Conservation (phyloP, 1,140 invertebrate genomes). For the Liolophura sinensis region DNA sequence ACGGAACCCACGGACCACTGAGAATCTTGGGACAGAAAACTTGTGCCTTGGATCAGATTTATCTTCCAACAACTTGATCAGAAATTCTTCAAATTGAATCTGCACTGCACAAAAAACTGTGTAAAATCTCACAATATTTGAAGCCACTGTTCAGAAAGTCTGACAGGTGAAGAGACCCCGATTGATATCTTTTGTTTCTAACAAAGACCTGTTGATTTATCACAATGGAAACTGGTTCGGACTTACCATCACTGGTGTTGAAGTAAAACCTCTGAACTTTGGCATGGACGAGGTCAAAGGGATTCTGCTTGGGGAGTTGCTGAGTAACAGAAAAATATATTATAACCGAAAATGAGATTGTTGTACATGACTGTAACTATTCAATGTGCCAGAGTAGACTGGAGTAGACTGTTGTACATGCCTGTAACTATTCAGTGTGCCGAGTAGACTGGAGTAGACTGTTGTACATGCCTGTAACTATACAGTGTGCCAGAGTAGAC, state of each 20-base stretch:
- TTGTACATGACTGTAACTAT: not conserved
- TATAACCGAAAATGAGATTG: not conserved
- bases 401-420: too few relatives aligned
- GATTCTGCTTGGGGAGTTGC: constrained; percentile 57
- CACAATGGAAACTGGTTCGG: too few relatives aligned
- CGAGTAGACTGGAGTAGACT: too few relatives aligned
- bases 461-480: too few relatives aligned
- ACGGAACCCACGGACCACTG: too few relatives aligned
- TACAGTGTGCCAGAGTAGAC: too few relatives aligned
- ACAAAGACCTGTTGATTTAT: not conserved
- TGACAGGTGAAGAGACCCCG: not conserved
- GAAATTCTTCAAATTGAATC: too few relatives aligned
- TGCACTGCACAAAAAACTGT: too few relatives aligned
- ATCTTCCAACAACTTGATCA: too few relatives aligned
- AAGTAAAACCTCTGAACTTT: constrained; percentile 57
- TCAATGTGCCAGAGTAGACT: not conserved
- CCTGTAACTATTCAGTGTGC: too few relatives aligned
- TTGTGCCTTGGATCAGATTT: too few relatives aligned
- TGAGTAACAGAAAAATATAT: constrained; percentile 25
- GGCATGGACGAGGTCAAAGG: constrained; percentile 50
- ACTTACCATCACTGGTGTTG: constrained; percentile 54
- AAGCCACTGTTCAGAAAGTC: not conserved
- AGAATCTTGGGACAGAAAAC: too few relatives aligned
- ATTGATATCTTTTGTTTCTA: constrained; percentile 4
- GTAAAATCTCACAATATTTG: not conserved